phyloP scores from a whole-genome alignment of 1,140 invertebrate genomes.

The Mactra quadrangularis region DNA sequence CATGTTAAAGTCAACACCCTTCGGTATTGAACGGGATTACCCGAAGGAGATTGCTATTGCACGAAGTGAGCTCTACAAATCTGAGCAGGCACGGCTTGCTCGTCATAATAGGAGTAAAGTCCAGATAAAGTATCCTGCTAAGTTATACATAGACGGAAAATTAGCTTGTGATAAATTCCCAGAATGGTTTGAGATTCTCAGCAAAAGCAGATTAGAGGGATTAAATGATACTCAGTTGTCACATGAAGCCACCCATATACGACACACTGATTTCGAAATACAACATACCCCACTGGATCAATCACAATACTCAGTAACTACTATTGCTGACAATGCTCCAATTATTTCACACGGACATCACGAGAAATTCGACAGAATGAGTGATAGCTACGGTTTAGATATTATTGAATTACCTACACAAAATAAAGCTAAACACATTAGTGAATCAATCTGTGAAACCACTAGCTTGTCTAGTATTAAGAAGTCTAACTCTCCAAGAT shows the following conservation, averaged over 20 bases:
- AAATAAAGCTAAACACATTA: not conserved
- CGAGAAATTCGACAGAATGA: too few relatives aligned
- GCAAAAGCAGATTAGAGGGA: not conserved
- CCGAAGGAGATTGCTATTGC: constrained; percentile 20
- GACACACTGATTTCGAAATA: not conserved
- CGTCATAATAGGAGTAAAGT: constrained; percentile 6
- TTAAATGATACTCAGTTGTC: not conserved
- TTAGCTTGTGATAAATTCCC: constrained; percentile 21
- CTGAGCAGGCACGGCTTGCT: constrained; percentile 1
- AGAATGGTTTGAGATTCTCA: constrained; percentile 26
- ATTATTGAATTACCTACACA: not conserved
- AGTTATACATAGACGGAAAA: constrained; percentile 30
- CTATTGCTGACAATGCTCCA: not conserved
- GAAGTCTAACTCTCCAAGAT: too few relatives aligned
- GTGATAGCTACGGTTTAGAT: too few relatives aligned
- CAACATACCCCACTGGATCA: not conserved
- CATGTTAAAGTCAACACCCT: constrained; percentile 1
- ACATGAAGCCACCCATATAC: not conserved
- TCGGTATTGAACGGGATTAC: constrained; percentile 34
- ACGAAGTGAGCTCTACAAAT: constrained; percentile 25
- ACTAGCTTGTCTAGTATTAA: too few relatives aligned
- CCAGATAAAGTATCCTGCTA: constrained; percentile 35
- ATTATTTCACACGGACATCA: not conserved
- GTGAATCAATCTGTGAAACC: too few relatives aligned
- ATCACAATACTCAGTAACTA: not conserved